A percentile compares a stretch with the other conserved stretches of the same genome.
Evolutionary conservation across 2,113 vertebrate species (phyloP).

Genomic region (Ancistrus triradiatus): DNA sequence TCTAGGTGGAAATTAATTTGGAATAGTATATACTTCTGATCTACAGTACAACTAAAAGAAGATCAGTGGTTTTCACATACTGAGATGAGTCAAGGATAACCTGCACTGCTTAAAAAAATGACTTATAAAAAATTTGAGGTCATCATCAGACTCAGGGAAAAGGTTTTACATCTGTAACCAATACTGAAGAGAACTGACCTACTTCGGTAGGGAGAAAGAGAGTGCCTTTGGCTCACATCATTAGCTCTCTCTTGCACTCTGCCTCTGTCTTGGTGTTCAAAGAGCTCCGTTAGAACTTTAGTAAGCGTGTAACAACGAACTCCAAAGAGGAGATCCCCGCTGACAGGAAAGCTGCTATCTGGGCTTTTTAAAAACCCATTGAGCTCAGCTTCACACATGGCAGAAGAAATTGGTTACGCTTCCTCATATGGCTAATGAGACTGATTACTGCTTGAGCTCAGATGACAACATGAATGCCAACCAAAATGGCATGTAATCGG

Average conservation of each 20-base stretch:
- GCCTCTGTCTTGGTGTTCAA: conserved; percentile 29
- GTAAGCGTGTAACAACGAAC: conserved; percentile 46
- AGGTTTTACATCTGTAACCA: conserved; percentile 10
- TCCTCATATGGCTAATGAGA: conserved; percentile 8
- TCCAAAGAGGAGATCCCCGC: conserved; percentile 27
- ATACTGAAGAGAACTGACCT: conserved; percentile 18
- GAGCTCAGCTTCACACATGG: conserved; percentile 20
- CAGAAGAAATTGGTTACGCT: conserved; percentile 8
- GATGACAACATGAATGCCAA: neutral
- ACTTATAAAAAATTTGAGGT: neutral
- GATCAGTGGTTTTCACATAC: conserved; percentile 20
- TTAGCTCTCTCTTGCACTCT: conserved; percentile 39
- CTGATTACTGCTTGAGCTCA: neutral
- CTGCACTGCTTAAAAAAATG: conserved; percentile 10
- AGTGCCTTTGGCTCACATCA: conserved; percentile 12
- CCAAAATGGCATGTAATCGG: neutral
- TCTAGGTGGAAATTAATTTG: too few species aligned
- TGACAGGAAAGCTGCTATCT: conserved; percentile 43
- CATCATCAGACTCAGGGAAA: conserved; percentile 3
- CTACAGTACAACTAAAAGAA: too few species aligned
- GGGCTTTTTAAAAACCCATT: conserved; percentile 42
- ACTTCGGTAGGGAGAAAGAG: conserved; percentile 26
- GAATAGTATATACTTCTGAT: too few species aligned
- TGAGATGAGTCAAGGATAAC: neutral
- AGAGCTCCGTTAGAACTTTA: conserved; percentile 51